Base-by-base conservation (phyloP, 2,888 invertebrate species). In the Isotomurus palustris region DNA sequence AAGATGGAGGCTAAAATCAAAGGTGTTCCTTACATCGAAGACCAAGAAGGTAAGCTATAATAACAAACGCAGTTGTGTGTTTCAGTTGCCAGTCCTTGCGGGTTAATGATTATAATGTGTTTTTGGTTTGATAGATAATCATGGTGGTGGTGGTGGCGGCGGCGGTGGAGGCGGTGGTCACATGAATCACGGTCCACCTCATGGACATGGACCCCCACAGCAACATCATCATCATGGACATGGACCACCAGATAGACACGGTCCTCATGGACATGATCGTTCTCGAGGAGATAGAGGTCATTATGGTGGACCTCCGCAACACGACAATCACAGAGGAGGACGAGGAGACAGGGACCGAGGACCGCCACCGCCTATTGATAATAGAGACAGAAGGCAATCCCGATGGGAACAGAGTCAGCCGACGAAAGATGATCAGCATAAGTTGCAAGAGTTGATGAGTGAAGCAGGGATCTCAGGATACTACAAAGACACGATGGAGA, bases 291-390 rank as follows among this genome's bases (percentile, higher is more conserved):
- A 27, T 17, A 22, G 43, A 38, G 48, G 55, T 47, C 32, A 55
- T 51, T 29, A 43, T 41, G 35, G 52, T 40, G 38, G 54, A 14
- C 55, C 53, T n/a, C 36, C 69, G 77, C 80, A 73, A 80, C 82
- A 75, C 81, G 68, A 54, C 5, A 17, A 44, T 19, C 38, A 38
- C 14, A 19, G 29, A 12, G 25, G 40, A 22, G 29, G 19, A 2
- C 14, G 53, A 25, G 43, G 43, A 2, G 29, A n/a, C 29, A 6
- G 22, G 6, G 36, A 21, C 8, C 6, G 40, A 50, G 43, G 58
- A 55, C 22, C 58, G 45, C 12, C 56, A n/a, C n/a, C 10, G 6
- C 8, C 8, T 32, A 10, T 8, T 17, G 36, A 19, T 32, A 12
- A 17, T 49, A 21, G 25, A 8, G 40, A 53, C 49, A 51, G 43